phyloP scores from a whole-genome alignment of 2,113 vertebrate genomes.

The Hippocampus mohnikei region DNA sequence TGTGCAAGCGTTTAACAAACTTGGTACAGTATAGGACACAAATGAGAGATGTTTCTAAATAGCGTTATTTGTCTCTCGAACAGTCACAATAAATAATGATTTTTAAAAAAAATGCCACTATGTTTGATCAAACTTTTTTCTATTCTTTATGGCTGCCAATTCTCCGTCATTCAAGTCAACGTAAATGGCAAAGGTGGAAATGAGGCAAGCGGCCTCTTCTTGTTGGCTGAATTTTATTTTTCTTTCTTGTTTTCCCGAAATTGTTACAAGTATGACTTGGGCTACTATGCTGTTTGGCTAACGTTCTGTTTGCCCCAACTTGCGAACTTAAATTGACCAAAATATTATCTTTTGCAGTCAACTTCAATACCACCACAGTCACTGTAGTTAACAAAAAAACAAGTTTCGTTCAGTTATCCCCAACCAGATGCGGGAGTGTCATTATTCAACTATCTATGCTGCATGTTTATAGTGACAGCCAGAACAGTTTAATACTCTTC shows the following conservation, averaged over 20 bases:
- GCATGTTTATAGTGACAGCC: background rate
- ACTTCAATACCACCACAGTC: background rate
- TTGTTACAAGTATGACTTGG: background rate
- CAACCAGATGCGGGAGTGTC: background rate
- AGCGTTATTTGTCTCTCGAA: no score
- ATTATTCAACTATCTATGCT: background rate
- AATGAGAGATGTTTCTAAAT: background rate
- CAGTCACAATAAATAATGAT: no score
- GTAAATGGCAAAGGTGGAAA: background rate
- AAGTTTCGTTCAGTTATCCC: background rate
- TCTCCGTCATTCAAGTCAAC: background rate
- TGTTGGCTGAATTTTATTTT: background rate
- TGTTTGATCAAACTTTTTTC: no score
- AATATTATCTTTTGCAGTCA: background rate
- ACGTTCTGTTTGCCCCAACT: background rate
- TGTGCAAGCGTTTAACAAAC: background rate
- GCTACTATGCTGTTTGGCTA: background rate
- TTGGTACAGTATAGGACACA: background rate
- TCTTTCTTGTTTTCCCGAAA: background rate
- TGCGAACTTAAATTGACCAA: background rate
- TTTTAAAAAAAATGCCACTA: no score
- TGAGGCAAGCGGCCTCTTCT: background rate
- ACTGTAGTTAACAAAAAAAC: background rate
- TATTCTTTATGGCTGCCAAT: background rate
- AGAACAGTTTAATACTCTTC: background rate